Evolutionary conservation across 2,113 vertebrate species (phyloP), one percentile per base, ranked within the genome.

Genomic region (Malaclemys terrapin): DNA sequence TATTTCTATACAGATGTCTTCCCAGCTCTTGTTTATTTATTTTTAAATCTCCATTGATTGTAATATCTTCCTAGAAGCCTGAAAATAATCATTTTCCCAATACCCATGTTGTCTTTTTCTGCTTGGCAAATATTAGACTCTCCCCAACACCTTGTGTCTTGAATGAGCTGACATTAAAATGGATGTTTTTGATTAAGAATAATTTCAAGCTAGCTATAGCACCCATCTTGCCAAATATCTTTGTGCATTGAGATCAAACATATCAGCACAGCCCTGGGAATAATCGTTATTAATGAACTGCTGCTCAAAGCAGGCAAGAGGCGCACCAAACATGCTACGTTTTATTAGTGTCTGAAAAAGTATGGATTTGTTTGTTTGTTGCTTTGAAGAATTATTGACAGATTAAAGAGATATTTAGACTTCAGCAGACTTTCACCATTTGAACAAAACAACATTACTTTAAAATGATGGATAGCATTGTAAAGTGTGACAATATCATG

Each of bases 161-260:
- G 49, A 94, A 82, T 85, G 91, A 96, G 45, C 80, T 89, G 87
- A 95, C 65, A 93, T 52, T 94, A 92, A 59, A 96, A 96, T 81
- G 65, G 79, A 94, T 89, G 80, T 10, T 80, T 91, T 88, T 94
- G 79, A 96, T 91, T 82, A 52, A 96, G 90, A 97, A 75, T 80
- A 88, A n/a, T 42, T 56, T 42, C 56, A 85, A 50, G 57, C 29
- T 79, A 72, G n/a, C 75, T 93, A 94, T 87, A 93, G 42, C 54
- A 96, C n/a, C 47, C 87, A 80, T 84, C 52, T 88, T 87, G 54
- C 95, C 83, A 98, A 96, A 97, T 94, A 96, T 90, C 94, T 97
- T 84, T 94, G 56, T 62, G 93, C 42, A 65, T 4, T 62, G 47
- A 93, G 93, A 87, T 96, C 94, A 96, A 97, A 97, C 24, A 91